phyloP scores from a whole-genome alignment of 1,140 invertebrate species.

The Liolophura sinensis region DNA sequence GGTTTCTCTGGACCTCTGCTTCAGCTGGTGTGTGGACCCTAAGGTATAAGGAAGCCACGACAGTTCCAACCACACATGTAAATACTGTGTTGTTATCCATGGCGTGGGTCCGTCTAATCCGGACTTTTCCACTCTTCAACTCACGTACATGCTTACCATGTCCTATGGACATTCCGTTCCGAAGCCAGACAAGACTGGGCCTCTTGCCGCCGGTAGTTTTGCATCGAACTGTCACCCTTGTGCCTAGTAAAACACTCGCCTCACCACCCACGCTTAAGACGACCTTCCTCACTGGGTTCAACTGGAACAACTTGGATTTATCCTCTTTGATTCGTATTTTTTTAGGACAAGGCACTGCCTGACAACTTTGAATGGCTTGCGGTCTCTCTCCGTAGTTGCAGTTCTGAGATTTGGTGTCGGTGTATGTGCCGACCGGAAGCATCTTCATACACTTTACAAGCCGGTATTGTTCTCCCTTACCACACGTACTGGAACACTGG shows the following conservation, averaged over 20 bases:
- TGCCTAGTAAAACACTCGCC: neutral
- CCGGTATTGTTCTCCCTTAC: neutral
- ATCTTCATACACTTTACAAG: neutral
- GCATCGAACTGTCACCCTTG: neutral
- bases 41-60: neutral
- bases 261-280: neutral
- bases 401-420: neutral
- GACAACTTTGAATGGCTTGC: neutral
- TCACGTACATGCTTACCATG: neutral
- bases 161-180: neutral
- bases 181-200: neutral
- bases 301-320: neutral
- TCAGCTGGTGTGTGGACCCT: neutral
- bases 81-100: neutral
- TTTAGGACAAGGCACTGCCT: neutral
- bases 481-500: constrained; percentile 1
- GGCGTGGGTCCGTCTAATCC: neutral
- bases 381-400: neutral
- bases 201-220: neutral
- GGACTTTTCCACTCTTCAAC: neutral
- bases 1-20: neutral
- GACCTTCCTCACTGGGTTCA: neutral
- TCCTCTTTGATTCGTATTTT: neutral
- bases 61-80: neutral
- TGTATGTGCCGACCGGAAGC: neutral